Evolutionary conservation across 23 tunicate species (phyloP), one percentile per base, ranked within the genome.

Genomic region (Trididemnum clinides): DNA sequence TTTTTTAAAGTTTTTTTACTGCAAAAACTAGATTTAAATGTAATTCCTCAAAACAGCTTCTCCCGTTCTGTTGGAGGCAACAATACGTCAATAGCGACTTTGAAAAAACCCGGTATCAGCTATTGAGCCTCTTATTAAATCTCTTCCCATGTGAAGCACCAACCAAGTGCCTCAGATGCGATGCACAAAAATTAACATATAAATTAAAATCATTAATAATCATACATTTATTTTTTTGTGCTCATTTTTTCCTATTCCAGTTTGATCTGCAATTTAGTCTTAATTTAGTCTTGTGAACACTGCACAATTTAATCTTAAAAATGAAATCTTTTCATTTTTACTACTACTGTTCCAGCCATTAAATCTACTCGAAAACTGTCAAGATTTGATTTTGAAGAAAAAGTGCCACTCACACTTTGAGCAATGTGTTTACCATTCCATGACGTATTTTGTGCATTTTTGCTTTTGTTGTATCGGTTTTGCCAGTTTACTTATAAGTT

Each of bases 41-140:
- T 30, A 29, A 7, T 5, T 6, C 37, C 76, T 29, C 57, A 54
- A 10, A 27, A 65, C 2, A 51, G 39, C 28, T 37, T 80, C 30
- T 62, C 71, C 20, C 31, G 28, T 10, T 82, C 90, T n/a, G 88
- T 88, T 1, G 88, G 86, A 30, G 96, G 90, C 33, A 90, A 91
- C 50, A n/a, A n/a, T 91, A 91, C 58, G 96, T 91, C 33, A 78
- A 83, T 62, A 91, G 86, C 10, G 90, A 91, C 59, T 91, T 57
- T 57, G 49, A 62, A 50, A 91, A 86, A 71, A 90, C 96, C 1
- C 87, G 33, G 50, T 19, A 51, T 7, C 96, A 91, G 35, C 25
- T 23, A 19, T 36, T 20, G 7, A 18, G 57, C 57, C 57, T 28
- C 33, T 23, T 73, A 6, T 36, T 38, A 28, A 73, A 73, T 20